Evolutionary conservation across 2,888 invertebrate genomes (phyloP), one percentile per base, ranked within the genome.

Genomic region (Nineta flava): DNA sequence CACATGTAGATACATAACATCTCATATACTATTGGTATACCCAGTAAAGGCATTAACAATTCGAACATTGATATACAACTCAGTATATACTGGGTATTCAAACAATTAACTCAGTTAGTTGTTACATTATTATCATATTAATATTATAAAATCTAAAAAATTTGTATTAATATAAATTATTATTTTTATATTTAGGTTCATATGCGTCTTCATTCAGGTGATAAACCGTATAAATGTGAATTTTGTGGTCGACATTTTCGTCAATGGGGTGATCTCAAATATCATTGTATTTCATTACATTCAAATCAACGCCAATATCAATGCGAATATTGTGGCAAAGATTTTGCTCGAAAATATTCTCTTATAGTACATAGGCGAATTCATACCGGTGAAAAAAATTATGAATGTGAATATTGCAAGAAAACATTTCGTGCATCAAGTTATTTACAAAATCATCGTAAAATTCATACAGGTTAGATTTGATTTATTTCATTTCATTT

Each of bases 251-350:
- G 81, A 2, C 75, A 80, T 58, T 91, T 91, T 66, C 73, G 90
- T 0, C 90, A 90, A 63, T 87, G 87, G 85, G 87, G 88, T 51
- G 91, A 91, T 63, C 73, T 91, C 47, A 87, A 87, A 60, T 88
- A 90, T 63, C 91, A 92, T 67, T 79, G 79, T 52, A 81, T 81
- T 31, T 90, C 90, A 3, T 73, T 87, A 53, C 91, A 91, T 62
- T 84, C 86, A 9, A 78, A 80, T 43, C 75, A 85, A 65, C 87
- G 87, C 64, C 78, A 82, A 55, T 87, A 83, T 63, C 88, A 90
- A 61, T 91, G 91, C 63, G 90, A 90, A 60, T 91, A 83, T 62
- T 91, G 91, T 62, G 84, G 82, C 49, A 91, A 91, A 61, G 84
- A 87, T 60, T 92, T 91, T 67, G 87, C 90, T 0, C 73, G 91